These are phyloP conservation scores for Megaceryle alcyon DNA, from an alignment of 2,797 vertebrate genomes.

Conservation along the genomic window DNA sequence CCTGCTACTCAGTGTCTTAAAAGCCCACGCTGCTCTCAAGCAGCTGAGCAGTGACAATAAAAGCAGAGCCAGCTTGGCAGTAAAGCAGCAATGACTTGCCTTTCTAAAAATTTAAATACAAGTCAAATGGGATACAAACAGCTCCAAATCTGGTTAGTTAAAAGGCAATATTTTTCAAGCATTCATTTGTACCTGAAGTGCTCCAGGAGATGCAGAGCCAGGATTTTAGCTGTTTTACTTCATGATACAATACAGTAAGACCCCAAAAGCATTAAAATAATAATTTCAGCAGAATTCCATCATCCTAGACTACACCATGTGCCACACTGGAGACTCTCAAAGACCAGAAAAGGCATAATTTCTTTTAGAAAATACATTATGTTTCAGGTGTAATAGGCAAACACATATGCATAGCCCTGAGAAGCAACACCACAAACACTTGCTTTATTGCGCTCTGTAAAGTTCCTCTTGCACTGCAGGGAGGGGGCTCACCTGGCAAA, in stretches of 20 bases:
- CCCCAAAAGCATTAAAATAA: neutral
- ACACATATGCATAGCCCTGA: neutral
- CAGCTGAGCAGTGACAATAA: neutral
- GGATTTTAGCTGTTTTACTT: neutral
- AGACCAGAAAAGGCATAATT: neutral
- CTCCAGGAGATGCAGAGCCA: neutral
- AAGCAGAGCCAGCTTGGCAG: neutral
- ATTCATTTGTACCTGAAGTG: neutral
- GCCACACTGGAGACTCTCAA: neutral
- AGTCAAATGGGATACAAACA: neutral
- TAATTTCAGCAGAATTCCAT: neutral
- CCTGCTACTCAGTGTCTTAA: neutral
- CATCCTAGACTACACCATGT: neutral
- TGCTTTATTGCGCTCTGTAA: neutral
- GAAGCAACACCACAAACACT: neutral
- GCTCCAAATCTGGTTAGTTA: neutral
- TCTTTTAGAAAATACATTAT: neutral
- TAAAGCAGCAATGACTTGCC: neutral
- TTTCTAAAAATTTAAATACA: neutral
- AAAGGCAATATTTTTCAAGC: neutral
- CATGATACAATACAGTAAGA: fast-evolving
- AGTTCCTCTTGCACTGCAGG: slow-evolving; percentile 22
- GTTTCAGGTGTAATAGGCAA: neutral
- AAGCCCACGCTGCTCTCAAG: neutral
- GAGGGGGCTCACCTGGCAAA: neutral